Evolutionary conservation across 2,797 vertebrate genomes (phyloP), one percentile per base, ranked within the genome.

Genomic region (Protonibea diacanthus): DNA sequence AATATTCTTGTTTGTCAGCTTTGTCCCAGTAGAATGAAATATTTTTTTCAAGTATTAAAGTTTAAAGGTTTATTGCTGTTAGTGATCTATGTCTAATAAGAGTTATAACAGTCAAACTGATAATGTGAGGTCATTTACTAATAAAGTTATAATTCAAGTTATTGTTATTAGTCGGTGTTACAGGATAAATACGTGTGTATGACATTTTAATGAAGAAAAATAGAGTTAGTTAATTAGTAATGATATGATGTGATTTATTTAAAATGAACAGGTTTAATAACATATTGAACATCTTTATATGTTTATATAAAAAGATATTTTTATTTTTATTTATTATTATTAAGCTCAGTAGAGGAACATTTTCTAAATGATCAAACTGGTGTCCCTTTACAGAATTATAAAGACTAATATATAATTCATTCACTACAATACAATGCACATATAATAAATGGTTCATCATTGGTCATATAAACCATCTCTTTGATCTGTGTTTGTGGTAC

Each of bases 401-500:
- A n/a, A n/a, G n/a, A n/a, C n/a, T 73, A 20, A 62, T 66, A 12
- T 38, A 72, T 60, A 72, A 74, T 68, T 58, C 69, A 84, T 75
- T 52, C n/a, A 76, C 38, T 23, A 55, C 13, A 61, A 44, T 18
- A 38, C 25, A 71, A 33, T 12, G 27, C 6, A 63, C 55, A 21
- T 0, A 53, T 58, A 60, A 73, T 62, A 47, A 58, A 72, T 18
- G 23, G 12, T 8, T 64, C 2, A 52, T 59, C 6, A 42, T 6
- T 8, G 3, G 18, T 47, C 15, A 20, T 33, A 55, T 14, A 40
- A 73, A 66, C 1, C 20, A 13, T 53, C 40, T 65, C 74, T 83
- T 74, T 79, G 83, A 83, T 59, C 58, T 17, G 1, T 69, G 48
- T 78, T 71, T 60, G 51, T 70, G 57, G 29, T 59, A 56, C 29